Percentiles rank a stretch among this genome's conserved stretches.
Conservation (phyloP, 2,113 vertebrate genomes). For the Platichthys stellatus region DNA sequence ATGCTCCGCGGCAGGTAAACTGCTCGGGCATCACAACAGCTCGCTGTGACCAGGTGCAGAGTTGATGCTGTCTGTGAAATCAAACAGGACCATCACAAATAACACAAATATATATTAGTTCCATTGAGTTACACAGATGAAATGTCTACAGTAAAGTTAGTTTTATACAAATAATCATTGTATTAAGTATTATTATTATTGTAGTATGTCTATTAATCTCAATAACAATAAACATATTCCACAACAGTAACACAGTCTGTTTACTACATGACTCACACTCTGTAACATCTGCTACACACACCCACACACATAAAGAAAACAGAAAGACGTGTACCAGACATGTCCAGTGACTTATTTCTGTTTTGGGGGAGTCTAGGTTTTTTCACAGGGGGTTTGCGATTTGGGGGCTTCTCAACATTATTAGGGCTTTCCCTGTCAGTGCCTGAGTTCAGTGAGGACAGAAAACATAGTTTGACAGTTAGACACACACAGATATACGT, state of each 20-base stretch:
- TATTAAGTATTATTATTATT: background rate
- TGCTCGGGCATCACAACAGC: constrained; percentile 64
- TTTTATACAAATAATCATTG: background rate
- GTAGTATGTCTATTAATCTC: background rate
- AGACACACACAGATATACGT: constrained; percentile 42
- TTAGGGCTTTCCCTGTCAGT: constrained; percentile 81
- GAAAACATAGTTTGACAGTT: constrained; percentile 63
- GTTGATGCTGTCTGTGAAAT: constrained; percentile 70
- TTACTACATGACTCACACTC: background rate
- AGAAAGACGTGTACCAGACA: constrained; percentile 78
- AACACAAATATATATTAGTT: background rate
- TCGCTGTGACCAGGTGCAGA: constrained; percentile 71
- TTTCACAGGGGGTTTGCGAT: constrained; percentile 83
- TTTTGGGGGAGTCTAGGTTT: constrained; percentile 84
- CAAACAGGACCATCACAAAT: background rate
- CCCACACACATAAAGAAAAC: constrained; percentile 43
- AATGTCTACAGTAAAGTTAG: background rate
- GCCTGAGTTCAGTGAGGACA: constrained; percentile 75
- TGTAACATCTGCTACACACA: constrained; percentile 8
- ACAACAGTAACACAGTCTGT: constrained; percentile 4
- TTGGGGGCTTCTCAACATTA: constrained; percentile 81
- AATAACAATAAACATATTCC: background rate
- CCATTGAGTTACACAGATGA: background rate
- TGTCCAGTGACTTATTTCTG: constrained; percentile 82
- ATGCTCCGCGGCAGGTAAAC: constrained; percentile 40